Evolutionary conservation across 2,113 vertebrate genomes (phyloP).

Genomic region (Hippocampus zosterae): DNA sequence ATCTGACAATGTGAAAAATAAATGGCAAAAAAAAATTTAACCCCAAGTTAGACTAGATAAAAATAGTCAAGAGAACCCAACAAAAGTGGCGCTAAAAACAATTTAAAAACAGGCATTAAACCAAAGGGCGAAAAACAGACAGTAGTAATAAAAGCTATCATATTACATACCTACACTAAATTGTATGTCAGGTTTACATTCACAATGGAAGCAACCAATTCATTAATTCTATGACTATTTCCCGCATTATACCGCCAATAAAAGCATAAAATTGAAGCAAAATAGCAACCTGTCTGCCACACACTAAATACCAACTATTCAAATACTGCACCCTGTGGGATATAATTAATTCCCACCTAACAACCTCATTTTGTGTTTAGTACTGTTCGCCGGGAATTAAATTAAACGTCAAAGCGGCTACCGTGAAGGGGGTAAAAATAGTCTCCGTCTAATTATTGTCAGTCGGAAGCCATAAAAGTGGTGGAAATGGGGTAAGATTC

Average conservation of each 20-base stretch:
- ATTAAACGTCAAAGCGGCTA: slow-evolving; percentile 15
- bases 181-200: background rate
- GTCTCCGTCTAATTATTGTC: slow-evolving; percentile 5
- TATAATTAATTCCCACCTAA: slow-evolving; percentile 6
- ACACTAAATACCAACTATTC: background rate
- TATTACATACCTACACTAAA: background rate
- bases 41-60: background rate
- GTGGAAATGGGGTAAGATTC: slow-evolving; percentile 16
- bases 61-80: background rate
- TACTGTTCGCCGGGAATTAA: slow-evolving; percentile 14
- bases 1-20: background rate
- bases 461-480: background rate
- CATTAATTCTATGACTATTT: background rate
- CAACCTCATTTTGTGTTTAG: slow-evolving; percentile 12
- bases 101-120: background rate
- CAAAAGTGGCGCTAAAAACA: background rate
- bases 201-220: background rate
- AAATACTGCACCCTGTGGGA: background rate
- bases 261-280: background rate
- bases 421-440: slow-evolving; percentile 15
- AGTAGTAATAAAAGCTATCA: background rate
- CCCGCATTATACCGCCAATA: background rate
- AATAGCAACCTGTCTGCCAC: background rate
- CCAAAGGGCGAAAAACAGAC: background rate
- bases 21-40: background rate